Conservation (phyloP, 2,113 vertebrate genomes). For the Plecotus auritus region DNA sequence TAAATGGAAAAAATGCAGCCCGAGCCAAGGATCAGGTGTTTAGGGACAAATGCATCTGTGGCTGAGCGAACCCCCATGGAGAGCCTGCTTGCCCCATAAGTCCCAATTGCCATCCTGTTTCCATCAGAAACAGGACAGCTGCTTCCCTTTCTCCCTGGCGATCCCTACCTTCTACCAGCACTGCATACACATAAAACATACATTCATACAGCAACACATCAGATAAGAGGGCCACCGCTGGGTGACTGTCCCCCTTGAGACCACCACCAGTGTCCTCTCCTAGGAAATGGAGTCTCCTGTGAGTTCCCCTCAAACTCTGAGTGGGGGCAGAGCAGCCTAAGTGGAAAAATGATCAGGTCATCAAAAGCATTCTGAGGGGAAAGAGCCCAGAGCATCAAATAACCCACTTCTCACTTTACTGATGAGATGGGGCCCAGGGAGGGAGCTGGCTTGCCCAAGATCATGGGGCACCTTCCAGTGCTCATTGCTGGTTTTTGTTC, state of each 20-base stretch:
- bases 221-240: neutral
- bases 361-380: neutral
- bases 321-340: neutral
- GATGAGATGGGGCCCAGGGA: neutral
- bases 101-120: neutral
- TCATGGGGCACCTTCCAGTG: fast-evolving
- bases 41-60: neutral
- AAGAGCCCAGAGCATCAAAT: neutral
- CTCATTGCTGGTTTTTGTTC: neutral
- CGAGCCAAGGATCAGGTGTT: neutral
- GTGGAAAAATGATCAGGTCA: neutral
- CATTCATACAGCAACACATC: neutral
- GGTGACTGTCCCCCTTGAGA: neutral
- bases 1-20: neutral
- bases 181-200: neutral
- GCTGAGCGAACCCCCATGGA: neutral
- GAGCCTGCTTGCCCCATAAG: neutral
- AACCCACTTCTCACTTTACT: neutral
- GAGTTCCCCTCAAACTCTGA: neutral
- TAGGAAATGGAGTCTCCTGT: neutral
- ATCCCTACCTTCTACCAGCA: neutral
- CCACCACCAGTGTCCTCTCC: neutral
- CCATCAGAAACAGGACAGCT: neutral
- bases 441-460: neutral
- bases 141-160: neutral